Conservation (phyloP, 1,140 invertebrate genomes). For the Pseudomyrmex sp. region DNA sequence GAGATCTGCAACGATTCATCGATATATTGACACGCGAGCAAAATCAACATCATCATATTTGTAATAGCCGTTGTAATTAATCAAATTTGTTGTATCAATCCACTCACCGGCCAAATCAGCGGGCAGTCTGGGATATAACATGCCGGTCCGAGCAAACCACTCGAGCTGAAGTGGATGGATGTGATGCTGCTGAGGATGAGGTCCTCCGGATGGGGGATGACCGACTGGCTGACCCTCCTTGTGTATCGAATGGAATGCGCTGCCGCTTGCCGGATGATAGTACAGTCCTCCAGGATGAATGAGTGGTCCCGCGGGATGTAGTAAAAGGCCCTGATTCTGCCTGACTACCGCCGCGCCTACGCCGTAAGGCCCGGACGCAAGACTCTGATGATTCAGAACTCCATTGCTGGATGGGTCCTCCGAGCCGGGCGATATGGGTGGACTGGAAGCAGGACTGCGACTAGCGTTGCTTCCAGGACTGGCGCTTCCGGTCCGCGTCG, state of each 20-base stretch:
- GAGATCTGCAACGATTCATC: background rate
- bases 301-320: slow-evolving; percentile 80
- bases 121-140: slow-evolving; percentile 93
- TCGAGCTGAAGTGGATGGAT: slow-evolving; percentile 94
- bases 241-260: slow-evolving; percentile 84
- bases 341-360: slow-evolving; percentile 71
- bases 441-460: slow-evolving; percentile 80
- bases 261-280: slow-evolving; percentile 81
- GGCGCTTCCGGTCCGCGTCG: slow-evolving; percentile 76
- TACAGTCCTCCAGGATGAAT: slow-evolving; percentile 81
- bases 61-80: slow-evolving; percentile 5
- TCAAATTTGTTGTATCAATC: slow-evolving; percentile 6
- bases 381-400: slow-evolving; percentile 63
- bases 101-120: slow-evolving; percentile 86
- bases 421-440: slow-evolving; percentile 82
- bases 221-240: slow-evolving; percentile 80
- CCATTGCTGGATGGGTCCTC: slow-evolving; percentile 76
- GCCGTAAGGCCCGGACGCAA: slow-evolving; percentile 71
- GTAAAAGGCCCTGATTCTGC: slow-evolving; percentile 79
- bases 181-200: slow-evolving; percentile 83
- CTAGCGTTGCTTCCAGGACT: slow-evolving; percentile 82
- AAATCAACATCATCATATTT: slow-evolving; percentile 6
- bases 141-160: slow-evolving; percentile 93
- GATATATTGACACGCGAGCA: background rate
- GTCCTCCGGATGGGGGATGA: slow-evolving; percentile 77